Evolutionary conservation across 2,113 vertebrate genomes (phyloP).

Genomic region (Tautogolabrus adspersus): DNA sequence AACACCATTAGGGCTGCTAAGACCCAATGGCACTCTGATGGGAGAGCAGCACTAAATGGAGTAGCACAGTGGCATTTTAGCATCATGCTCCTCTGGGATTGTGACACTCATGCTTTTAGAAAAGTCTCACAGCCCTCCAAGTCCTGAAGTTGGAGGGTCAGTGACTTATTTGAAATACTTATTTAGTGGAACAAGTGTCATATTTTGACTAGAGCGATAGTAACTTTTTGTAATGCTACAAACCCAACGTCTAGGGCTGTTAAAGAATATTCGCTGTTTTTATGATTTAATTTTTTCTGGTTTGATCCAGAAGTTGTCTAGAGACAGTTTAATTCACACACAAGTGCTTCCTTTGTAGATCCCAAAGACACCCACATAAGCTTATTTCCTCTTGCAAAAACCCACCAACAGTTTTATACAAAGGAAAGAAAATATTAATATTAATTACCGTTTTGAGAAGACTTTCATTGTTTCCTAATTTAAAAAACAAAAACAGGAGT

Average conservation of each 20-base stretch:
- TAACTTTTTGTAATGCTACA: neutral
- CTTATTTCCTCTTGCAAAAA: neutral
- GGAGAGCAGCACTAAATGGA: constrained; percentile 66
- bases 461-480: neutral
- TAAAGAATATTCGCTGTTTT: too few relatives aligned
- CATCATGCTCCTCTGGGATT: constrained; percentile 56
- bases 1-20: constrained; percentile 72
- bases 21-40: constrained; percentile 70
- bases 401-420: neutral
- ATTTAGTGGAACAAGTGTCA: neutral
- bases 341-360: neutral
- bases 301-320: neutral
- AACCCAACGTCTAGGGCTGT: neutral
- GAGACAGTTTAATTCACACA: neutral
- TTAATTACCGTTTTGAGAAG: constrained; percentile 25
- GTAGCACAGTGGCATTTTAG: constrained; percentile 65
- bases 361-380: neutral
- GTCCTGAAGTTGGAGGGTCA: constrained; percentile 14
- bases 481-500: neutral
- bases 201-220: neutral
- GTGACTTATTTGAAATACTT: constrained; percentile 12
- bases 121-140: constrained; percentile 18
- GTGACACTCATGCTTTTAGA: constrained; percentile 46
- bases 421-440: constrained; percentile 1
- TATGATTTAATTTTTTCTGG: neutral